These are phyloP conservation scores for Lypha dubia DNA, from an alignment of 2,888 invertebrate genomes.

Conservation along the genomic window DNA sequence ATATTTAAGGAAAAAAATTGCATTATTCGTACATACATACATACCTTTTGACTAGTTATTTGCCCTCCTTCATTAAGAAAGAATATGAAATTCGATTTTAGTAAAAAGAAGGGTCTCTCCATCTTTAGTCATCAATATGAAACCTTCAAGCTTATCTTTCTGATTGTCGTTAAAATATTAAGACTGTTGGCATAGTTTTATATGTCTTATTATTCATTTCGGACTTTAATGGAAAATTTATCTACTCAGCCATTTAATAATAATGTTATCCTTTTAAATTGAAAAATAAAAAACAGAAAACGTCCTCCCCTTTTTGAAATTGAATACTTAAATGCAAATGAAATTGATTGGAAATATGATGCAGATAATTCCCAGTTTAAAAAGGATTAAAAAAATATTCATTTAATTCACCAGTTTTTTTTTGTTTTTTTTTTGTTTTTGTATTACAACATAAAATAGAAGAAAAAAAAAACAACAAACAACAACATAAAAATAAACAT, in stretches of 20 bases:
- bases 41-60: no score
- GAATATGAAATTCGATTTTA: no score
- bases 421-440: no score
- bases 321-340: neutral
- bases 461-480: no score
- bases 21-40: no score
- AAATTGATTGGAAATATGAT: conserved; percentile 13
- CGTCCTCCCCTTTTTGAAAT: neutral
- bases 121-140: no score
- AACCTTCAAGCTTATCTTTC: neutral
- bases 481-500: neutral
- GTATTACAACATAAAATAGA: no score
- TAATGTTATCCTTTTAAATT: neutral
- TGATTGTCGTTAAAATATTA: neutral
- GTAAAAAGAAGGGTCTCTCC: no score
- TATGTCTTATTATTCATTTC: neutral
- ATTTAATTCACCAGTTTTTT: conserved; percentile 14
- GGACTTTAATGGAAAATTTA: neutral
- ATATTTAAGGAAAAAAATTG: no score
- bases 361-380: conserved; percentile 20
- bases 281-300: no score
- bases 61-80: no score
- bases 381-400: conserved; percentile 30
- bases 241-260: neutral
- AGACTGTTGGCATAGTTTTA: neutral